Evolutionary conservation across 1,140 invertebrate genomes (phyloP).

Genomic region (Drosophila bifasciata): DNA sequence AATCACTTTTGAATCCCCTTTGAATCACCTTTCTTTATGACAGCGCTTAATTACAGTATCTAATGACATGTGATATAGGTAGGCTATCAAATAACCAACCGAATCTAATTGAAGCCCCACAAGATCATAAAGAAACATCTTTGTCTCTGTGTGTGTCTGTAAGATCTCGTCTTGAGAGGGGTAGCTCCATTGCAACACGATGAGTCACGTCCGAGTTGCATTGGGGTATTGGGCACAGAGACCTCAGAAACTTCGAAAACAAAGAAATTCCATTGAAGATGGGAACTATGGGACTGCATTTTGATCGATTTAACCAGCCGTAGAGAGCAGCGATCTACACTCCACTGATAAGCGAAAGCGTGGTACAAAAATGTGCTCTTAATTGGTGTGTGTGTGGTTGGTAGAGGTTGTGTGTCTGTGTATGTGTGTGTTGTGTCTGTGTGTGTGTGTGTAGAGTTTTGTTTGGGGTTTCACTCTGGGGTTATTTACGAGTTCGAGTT

Average conservation of each 20-base stretch:
- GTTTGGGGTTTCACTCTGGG: conserved; percentile 33
- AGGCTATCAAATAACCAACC: conserved; percentile 59
- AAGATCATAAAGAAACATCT: conserved; percentile 44
- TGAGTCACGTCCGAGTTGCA: conserved; percentile 58
- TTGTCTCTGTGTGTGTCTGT: too few relatives aligned
- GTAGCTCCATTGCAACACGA: conserved; percentile 49
- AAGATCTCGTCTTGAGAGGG: too few relatives aligned
- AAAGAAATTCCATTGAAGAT: conserved; percentile 78
- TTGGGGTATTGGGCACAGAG: conserved; percentile 26
- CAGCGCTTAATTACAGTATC: conserved; percentile 49
- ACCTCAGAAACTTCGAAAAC: conserved; percentile 37
- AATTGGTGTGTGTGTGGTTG: conserved; percentile 38
- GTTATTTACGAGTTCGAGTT: too few relatives aligned
- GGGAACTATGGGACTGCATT: conserved; percentile 27
- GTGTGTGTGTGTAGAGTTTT: conserved; percentile 35
- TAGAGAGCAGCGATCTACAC: conserved; percentile 45
- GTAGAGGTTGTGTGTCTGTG: too few relatives aligned
- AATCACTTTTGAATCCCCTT: too few relatives aligned
- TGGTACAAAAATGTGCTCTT: conserved; percentile 56
- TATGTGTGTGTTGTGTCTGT: too few relatives aligned
- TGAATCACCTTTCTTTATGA: conserved; percentile 54
- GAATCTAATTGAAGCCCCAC: conserved; percentile 66
- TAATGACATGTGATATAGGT: conserved; percentile 62
- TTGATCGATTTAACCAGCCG: conserved; percentile 66
- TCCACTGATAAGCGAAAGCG: conserved; percentile 74